These are phyloP conservation scores for Dasyurus viverrinus DNA, from an alignment of 2,113 vertebrate species.

Conservation along the genomic window DNA sequence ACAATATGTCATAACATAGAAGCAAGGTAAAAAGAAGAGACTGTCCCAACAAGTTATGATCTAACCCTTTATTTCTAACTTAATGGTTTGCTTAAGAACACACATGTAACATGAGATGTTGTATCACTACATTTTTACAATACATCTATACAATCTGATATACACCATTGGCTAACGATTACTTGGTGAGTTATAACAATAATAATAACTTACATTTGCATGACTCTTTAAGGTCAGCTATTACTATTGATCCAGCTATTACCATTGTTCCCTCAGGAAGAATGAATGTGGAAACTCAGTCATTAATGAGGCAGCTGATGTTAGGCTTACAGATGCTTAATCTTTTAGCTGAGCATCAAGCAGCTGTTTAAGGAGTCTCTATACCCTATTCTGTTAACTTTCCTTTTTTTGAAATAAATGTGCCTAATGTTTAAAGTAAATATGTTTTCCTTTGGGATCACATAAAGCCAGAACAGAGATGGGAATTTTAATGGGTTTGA, in stretches of 20 bases:
- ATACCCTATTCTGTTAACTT: neutral
- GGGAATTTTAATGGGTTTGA: neutral
- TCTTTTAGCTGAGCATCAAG: neutral
- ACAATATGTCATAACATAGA: neutral
- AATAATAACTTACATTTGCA: neutral
- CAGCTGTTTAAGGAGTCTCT: slow-evolving; percentile 3
- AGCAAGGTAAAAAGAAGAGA: neutral
- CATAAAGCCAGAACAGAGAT: neutral
- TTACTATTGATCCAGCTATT: neutral
- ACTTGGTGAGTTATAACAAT: neutral
- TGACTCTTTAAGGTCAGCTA: slow-evolving; percentile 1
- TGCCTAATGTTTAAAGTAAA: neutral
- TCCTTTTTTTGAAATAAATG: neutral
- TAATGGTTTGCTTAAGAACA: neutral
- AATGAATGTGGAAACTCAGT: neutral
- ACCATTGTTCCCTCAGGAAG: neutral
- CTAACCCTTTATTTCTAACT: neutral
- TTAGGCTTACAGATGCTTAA: neutral
- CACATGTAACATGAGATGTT: neutral
- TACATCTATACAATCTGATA: neutral
- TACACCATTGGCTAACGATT: neutral
- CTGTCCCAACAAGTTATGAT: neutral
- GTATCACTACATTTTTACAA: neutral
- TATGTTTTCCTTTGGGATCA: neutral
- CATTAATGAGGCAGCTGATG: neutral